Base-by-base conservation (phyloP, 30 jellyfish, hydroid and myxozoan genomes). In the Aurelia sp. region DNA sequence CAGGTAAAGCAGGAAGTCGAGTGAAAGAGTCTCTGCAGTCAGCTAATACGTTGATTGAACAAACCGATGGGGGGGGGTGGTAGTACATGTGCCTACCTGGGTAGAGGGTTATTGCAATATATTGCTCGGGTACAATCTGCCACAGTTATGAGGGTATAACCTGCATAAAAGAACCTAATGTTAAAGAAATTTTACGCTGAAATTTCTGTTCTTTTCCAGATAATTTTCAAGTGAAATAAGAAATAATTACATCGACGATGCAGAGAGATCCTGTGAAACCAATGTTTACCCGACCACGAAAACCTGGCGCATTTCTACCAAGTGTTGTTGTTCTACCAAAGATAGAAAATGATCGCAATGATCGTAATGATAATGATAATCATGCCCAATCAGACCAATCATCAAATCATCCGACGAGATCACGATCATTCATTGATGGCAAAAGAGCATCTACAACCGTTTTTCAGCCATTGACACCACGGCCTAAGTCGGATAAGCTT, bases 271-370 rank as follows among this genome's bases (percentile, higher is more conserved):
- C 71, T 4, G 30, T 78, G 13, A 78, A 78, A 51, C 72, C 89
- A 1, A 16, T 23, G 27, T 78, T 78, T 44, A 50, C 76, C 13
- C 70, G 79, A 9, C 35, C 79, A 40, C 44, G 68, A 48, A 62
- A 62, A n/a, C 59, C 41, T 20, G 72, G 27, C 4, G 41, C 89
- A 13, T 62, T 78, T 21, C 73, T 78, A 13, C 89, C 89, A 37
- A 78, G 89, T 62, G 89, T 78, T 3, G 66, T 78, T 20, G 89
- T 78, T 0, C 89, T 78, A 9, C 89, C 89, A 17, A 78, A 78
- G 61, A 78, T 78, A 7, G 71, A 59, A 44, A 44, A 44, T 21
- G 69, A 59, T 59, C 23, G 71, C 60, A 70, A 17, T 37, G 79
- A 63, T 31, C 79, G 79, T 0, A 44, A 10, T 51, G 57, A 41